These are phyloP conservation scores for Chlorocebus sabaeus DNA, from an alignment of 2,113 vertebrate genomes.

Conservation along the genomic window DNA sequence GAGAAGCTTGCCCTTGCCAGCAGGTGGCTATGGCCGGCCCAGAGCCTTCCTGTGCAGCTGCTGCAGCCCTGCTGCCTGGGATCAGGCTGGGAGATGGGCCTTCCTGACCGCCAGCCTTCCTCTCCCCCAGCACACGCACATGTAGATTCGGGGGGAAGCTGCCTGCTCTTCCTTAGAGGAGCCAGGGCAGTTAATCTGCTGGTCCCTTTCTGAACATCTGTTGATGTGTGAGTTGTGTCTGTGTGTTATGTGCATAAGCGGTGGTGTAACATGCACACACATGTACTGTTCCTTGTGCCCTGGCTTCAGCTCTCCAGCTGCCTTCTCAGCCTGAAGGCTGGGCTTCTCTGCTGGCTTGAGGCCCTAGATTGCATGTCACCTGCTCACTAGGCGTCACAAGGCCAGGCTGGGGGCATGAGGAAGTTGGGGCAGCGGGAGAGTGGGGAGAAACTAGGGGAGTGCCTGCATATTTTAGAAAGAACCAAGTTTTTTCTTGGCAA, in stretches of 20 bases:
- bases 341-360: background rate
- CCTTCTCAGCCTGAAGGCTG: background rate
- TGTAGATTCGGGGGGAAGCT: background rate
- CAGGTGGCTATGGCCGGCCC: background rate
- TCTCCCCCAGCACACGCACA: background rate
- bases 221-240: background rate
- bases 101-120: background rate
- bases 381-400: background rate
- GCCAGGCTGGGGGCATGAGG: background rate
- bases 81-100: too few relatives aligned
- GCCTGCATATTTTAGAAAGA: background rate
- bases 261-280: background rate
- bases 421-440: background rate
- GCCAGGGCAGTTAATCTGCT: too few relatives aligned
- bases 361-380: background rate
- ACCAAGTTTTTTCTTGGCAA: background rate
- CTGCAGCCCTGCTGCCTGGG: background rate
- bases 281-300: too few relatives aligned
- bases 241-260: rapidly evolving
- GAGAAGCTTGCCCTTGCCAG: rapidly evolving
- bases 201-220: background rate
- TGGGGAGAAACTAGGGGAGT: background rate
- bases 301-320: background rate
- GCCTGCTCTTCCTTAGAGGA: background rate
- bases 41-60: background rate